Evolutionary conservation across 2,113 vertebrate species (phyloP), one percentile per base, ranked within the genome.

Genomic region (Halichoeres trimaculatus): DNA sequence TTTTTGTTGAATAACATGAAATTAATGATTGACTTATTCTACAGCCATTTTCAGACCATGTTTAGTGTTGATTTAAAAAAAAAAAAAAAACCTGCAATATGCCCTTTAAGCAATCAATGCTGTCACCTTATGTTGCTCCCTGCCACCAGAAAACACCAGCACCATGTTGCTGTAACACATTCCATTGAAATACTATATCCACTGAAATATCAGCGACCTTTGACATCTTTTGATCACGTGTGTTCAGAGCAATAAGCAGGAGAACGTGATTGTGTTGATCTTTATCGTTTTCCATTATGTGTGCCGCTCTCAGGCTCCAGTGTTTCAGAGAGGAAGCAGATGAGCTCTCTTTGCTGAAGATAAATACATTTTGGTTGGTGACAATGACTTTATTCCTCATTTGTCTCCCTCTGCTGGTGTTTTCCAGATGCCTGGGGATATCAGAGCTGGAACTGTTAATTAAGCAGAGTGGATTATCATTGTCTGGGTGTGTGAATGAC

Each of bases 401-500:
- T 36, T 41, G 6, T 26, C 1, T 10, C 35, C 64, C 51, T 57
- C 41, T 66, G 59, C 62, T 68, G 81, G 30, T 61, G 56, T 70
- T 82, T 56, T 63, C 51, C 23, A 20, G 2, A 40, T 52, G 53
- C 68, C 65, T 81, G 70, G 61, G 60, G 75, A 73, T 3, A 57
- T 41, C 52, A 53, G 13, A 52, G 26, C 50, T 66, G 61, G 12
- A 64, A 57, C 57, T 82, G 69, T 63, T 69, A 51, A 80, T 82
- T 61, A 48, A 66, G 38, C 55, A n/a, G 40, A 48, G 50, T 50
- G 11, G 40, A 66, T 62, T 38, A 20, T 52, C 50, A 60, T 38
- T 57, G 69, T 35, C 64, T 63, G 75, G 55, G 69, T 52, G 17
- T 73, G 83, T 81, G 65, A 45, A 56, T 66, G 73, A 52, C n/a